These are phyloP conservation scores for Illadopsis cleaveri DNA, from an alignment of 2,113 vertebrate species.

Conservation along the genomic window DNA sequence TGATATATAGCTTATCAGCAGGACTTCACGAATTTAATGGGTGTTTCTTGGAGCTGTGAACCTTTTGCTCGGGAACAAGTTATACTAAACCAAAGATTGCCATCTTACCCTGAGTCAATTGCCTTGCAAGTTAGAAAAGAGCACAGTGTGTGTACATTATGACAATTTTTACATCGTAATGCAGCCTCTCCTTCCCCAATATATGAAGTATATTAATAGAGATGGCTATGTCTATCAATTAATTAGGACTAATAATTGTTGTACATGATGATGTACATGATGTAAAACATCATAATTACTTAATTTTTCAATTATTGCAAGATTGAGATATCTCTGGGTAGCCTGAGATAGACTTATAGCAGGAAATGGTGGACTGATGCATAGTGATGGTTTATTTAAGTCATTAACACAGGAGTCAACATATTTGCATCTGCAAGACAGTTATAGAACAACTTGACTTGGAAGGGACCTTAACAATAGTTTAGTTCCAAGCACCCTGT, in stretches of 20 bases:
- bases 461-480: background rate
- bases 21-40: background rate
- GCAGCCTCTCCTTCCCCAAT: background rate
- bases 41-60: background rate
- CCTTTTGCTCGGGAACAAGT: background rate
- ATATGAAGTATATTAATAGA: background rate
- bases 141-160: background rate
- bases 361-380: background rate
- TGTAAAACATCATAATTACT: background rate
- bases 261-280: background rate
- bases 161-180: background rate
- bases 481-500: background rate
- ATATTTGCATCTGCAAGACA: background rate
- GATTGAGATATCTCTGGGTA: background rate
- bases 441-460: no score
- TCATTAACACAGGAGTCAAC: background rate
- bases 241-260: background rate
- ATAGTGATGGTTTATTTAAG: background rate
- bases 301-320: background rate
- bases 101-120: background rate
- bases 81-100: background rate
- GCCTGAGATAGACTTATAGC: background rate
- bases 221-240: background rate
- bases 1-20: background rate
- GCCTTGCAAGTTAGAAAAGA: background rate